Conservation (phyloP, 2,113 vertebrate genomes). For the Todiramphus chloris region DNA sequence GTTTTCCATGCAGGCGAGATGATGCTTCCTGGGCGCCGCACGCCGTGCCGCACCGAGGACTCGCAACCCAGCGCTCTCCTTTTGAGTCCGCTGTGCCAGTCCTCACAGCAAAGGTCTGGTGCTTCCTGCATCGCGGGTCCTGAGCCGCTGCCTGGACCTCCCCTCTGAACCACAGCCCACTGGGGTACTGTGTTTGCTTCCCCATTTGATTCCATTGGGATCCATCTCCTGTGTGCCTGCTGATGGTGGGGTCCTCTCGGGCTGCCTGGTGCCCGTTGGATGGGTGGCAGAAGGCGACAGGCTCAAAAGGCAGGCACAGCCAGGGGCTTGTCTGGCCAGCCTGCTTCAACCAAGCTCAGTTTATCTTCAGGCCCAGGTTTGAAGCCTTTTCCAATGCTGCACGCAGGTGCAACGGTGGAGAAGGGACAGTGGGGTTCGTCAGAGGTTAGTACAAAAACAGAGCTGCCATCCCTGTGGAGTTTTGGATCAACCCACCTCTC, state of each 20-base stretch:
- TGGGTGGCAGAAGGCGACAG: not conserved
- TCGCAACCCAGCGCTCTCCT: accelerated
- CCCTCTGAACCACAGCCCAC: not conserved
- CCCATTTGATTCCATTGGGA: no score
- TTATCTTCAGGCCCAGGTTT: not conserved
- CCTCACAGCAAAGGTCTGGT: accelerated
- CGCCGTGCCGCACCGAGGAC: not conserved
- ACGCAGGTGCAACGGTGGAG: accelerated
- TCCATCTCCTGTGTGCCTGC: accelerated
- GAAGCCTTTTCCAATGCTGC: not conserved
- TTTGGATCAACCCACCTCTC: not conserved
- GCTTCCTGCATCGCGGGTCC: not conserved
- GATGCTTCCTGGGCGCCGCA: accelerated
- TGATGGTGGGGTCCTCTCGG: not conserved
- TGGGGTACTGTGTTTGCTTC: accelerated
- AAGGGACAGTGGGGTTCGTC: not conserved
- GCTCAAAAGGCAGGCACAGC: accelerated
- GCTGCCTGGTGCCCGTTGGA: not conserved
- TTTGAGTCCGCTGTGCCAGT: accelerated
- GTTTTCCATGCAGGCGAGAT: accelerated
- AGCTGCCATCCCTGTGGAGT: not conserved
- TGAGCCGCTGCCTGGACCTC: not conserved
- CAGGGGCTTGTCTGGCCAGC: not conserved
- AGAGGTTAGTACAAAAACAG: not conserved
- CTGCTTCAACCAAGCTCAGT: not conserved